Evolutionary conservation across 2,797 vertebrate genomes (phyloP).

Genomic region (Intellagama lesueurii): DNA sequence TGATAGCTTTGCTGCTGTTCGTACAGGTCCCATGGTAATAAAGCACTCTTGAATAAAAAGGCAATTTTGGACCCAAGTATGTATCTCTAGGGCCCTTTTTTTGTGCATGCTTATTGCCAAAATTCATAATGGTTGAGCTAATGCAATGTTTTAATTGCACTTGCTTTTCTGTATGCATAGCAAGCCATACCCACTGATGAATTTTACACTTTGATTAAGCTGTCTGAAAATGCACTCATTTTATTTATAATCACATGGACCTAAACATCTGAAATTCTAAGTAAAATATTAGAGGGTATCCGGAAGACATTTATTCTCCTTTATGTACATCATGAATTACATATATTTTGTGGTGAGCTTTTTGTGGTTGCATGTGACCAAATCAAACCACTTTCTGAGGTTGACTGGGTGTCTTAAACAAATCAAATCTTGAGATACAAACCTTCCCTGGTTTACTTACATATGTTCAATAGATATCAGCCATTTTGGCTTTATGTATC

Average conservation of each 20-base stretch:
- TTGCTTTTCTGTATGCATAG: conserved; percentile 41
- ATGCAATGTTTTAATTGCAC: conserved; percentile 63
- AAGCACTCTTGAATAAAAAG: conserved; percentile 61
- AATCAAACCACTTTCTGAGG: background rate
- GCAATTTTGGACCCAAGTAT: conserved; percentile 43
- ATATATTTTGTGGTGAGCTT: background rate
- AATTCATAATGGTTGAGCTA: conserved; percentile 59
- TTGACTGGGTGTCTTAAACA: background rate
- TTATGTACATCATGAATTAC: background rate
- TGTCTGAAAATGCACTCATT: conserved; percentile 45
- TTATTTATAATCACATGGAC: conserved; percentile 38
- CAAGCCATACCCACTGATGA: conserved; percentile 40
- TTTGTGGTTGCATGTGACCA: background rate
- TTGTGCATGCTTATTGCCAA: conserved; percentile 32
- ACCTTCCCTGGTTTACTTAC: background rate
- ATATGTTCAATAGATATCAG: background rate
- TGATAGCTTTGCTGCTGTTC: conserved; percentile 45
- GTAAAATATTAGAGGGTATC: background rate
- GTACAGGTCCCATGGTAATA: conserved; percentile 43
- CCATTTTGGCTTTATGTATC: background rate
- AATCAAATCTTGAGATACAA: background rate
- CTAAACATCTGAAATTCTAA: conserved; percentile 11
- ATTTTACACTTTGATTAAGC: conserved; percentile 64
- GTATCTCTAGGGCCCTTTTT: conserved; percentile 50
- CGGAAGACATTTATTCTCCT: background rate